A percentile compares a stretch with the other conserved stretches of the same genome.
These are phyloP conservation scores for Ptychobarbus kaznakovi DNA, from an alignment of 2,797 vertebrate species.

Conservation along the genomic window DNA sequence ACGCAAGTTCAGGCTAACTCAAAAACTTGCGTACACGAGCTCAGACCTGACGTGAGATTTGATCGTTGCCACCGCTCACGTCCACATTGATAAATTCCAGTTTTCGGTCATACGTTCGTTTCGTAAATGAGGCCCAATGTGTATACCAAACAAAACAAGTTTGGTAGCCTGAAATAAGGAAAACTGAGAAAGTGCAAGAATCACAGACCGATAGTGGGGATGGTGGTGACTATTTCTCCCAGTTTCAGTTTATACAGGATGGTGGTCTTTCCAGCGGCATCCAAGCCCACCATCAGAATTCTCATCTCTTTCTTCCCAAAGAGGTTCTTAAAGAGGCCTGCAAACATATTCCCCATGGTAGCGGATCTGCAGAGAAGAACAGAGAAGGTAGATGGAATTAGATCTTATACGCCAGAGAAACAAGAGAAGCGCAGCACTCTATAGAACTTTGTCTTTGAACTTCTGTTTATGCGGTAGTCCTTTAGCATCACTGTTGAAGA, in stretches of 20 bases:
- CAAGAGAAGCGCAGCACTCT: not conserved
- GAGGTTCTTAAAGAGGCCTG: slow-evolving; percentile 73
- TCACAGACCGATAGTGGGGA: slow-evolving; percentile 82
- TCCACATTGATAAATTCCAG: no score
- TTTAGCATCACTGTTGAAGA: not conserved
- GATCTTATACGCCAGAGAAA: not conserved
- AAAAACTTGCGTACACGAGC: no score
- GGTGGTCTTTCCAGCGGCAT: slow-evolving; percentile 86
- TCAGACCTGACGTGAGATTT: no score
- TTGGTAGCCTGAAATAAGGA: not conserved
- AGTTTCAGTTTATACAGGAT: slow-evolving; percentile 87
- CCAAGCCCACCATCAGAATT: slow-evolving; percentile 87
- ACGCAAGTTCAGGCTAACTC: no score
- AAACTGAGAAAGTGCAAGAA: not conserved
- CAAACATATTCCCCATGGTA: slow-evolving; percentile 80
- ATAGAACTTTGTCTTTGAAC: not conserved
- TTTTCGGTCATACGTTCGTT: no score
- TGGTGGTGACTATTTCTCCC: slow-evolving; percentile 86
- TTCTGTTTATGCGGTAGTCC: not conserved
- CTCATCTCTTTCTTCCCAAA: slow-evolving; percentile 88
- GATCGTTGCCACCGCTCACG: no score
- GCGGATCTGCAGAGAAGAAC: slow-evolving; percentile 62
- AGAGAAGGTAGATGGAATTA: not conserved
- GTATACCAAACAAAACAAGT: not conserved
- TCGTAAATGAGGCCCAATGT: no score